Conservation (phyloP, 2,888 invertebrate genomes). For the Aphidius colemani region DNA sequence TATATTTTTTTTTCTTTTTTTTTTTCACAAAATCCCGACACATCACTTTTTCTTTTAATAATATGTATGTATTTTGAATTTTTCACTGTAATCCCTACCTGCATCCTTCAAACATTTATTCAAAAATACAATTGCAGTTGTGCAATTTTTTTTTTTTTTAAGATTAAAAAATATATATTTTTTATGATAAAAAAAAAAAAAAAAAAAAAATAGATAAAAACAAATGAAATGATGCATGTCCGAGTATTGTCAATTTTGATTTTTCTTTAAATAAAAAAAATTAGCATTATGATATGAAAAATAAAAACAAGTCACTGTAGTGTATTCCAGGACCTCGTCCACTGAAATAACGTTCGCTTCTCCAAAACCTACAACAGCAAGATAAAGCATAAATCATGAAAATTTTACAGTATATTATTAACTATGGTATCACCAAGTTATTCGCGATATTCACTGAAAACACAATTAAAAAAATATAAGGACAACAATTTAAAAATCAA, state of each 20-base stretch:
- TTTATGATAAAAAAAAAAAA: slow-evolving; percentile 19
- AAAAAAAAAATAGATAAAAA: slow-evolving; percentile 22
- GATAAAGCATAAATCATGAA: slow-evolving; percentile 54
- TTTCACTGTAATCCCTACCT: slow-evolving; percentile 46
- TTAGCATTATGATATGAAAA: neutral
- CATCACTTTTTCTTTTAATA: slow-evolving; percentile 31
- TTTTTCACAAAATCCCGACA: slow-evolving; percentile 26
- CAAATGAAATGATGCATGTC: slow-evolving; percentile 17
- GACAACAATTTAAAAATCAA: too few relatives aligned
- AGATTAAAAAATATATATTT: neutral
- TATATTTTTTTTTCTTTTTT: neutral
- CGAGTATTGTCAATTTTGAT: slow-evolving; percentile 15
- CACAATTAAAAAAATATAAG: too few relatives aligned
- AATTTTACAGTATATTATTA: slow-evolving; percentile 20
- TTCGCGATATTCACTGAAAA: too few relatives aligned
- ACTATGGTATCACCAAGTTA: too few relatives aligned
- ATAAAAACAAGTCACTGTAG: slow-evolving; percentile 27
- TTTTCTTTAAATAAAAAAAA: slow-evolving; percentile 11
- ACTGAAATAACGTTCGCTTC: slow-evolving; percentile 47
- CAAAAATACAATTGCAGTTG: too few relatives aligned
- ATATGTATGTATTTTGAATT: slow-evolving; percentile 37
- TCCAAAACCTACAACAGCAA: slow-evolving; percentile 52
- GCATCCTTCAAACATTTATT: slow-evolving; percentile 31
- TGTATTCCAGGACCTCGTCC: slow-evolving; percentile 42
- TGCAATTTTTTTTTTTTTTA: slow-evolving; percentile 10